Base-by-base conservation (phyloP, 2,797 vertebrate species). In the Synaphobranchus kaupii region DNA sequence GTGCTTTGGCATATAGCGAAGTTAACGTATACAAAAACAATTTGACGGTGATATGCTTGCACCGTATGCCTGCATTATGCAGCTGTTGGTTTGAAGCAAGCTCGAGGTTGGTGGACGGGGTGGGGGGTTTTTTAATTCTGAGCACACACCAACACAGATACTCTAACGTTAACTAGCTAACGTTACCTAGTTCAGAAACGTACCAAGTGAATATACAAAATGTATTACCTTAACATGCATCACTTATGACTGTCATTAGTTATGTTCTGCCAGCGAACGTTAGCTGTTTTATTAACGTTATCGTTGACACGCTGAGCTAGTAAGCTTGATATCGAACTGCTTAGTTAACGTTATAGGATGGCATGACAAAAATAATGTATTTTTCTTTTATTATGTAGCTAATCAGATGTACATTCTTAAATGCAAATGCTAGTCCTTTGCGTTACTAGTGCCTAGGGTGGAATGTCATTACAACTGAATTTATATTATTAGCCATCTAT, bases 71-170 rank as follows among this genome's bases (percentile, higher is more conserved):
- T 82, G 80, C 50, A 52, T 82, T 22, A n/a, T 82, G 47, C 20
- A 52, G 50, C 12, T n/a, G 25, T 81, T n/a, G 78, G 78, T 81
- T 81, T 81, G 47, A 48, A 81, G 47, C 80, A n/a, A 82, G 50
- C 44, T 25, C 10, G 80, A 48, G 47, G 22, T 82, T 44, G 48
- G 22, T 7, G 44, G 83, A 39, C n/a, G 52, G 83, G 83, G 52
- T 15, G 52, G 2, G 82, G 48, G 22, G 13, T 15, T 85, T 85
- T 66, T 47, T 48, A 71, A 85, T 85, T 68, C 84, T 17, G 12
- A 47, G 68, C 84, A 85, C 84, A 56, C 34, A 48, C 22, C 83
- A 54, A 52, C 81, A 52, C 78, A 47, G 39, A 48, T 34, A n/a
- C 78, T 31, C 66, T 76, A 76, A 39, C 39, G 39, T 39, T 39